These are phyloP conservation scores for Hermetia illucens DNA, from an alignment of 1,140 invertebrate genomes.

Conservation along the genomic window DNA sequence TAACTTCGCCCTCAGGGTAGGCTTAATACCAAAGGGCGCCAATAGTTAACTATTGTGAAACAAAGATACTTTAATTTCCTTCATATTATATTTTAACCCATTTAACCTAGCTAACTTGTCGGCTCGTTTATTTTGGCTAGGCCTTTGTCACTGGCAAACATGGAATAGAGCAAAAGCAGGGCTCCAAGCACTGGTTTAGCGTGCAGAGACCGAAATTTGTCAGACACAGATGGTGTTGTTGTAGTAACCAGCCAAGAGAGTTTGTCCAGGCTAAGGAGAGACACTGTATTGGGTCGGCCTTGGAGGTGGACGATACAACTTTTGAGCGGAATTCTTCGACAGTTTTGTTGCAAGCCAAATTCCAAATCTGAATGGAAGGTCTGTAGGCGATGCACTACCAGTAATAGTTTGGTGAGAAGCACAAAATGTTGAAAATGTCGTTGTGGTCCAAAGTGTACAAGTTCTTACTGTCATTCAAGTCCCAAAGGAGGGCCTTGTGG, in stretches of 20 bases:
- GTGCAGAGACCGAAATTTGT: constrained; percentile 87
- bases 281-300: constrained; percentile 88
- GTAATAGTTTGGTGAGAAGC: constrained; percentile 99
- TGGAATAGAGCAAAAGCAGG: too few species aligned
- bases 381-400: constrained; percentile 99
- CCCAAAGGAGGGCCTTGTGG: constrained; percentile 99
- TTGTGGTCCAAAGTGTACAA: constrained; percentile 97
- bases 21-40: too few species aligned
- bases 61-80: too few species aligned
- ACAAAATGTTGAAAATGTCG: constrained; percentile 94
- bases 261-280: constrained; percentile 96
- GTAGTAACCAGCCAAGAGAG: constrained; percentile 96
- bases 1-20: too few species aligned
- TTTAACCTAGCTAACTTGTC: too few species aligned
- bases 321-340: constrained; percentile 96
- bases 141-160: too few species aligned
- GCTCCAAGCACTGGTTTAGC: too few species aligned
- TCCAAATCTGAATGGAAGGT: constrained; percentile 98
- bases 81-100: too few species aligned
- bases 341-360: constrained; percentile 98
- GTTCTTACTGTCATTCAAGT: constrained; percentile 98
- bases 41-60: too few species aligned
- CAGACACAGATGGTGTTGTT: constrained; percentile 97
- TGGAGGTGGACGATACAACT: constrained; percentile 58
- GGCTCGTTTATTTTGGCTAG: too few species aligned